phyloP scores from a whole-genome alignment of 2,113 vertebrate genomes.

The Symphodus melops region DNA sequence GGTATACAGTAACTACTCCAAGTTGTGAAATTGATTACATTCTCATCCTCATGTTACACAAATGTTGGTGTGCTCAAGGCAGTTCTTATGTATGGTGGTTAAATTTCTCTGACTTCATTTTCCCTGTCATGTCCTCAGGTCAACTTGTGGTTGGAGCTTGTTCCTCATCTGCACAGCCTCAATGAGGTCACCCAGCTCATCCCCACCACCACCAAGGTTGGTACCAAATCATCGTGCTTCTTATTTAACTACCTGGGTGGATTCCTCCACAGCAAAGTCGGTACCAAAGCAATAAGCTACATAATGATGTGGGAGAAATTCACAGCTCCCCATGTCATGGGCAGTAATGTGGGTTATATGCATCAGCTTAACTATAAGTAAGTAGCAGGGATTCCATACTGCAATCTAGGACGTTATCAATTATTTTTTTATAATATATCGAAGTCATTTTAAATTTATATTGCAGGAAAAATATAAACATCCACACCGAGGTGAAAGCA shows the following conservation, averaged over 20 bases:
- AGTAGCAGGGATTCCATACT: no score
- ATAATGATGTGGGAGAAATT: no score
- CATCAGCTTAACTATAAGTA: no score
- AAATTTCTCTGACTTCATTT: background rate
- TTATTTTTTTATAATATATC: no score
- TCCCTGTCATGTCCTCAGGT: slow-evolving; percentile 73
- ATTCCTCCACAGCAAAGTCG: background rate
- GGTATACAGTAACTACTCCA: no score
- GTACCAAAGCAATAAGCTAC: background rate
- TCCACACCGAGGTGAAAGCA: no score
- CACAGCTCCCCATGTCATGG: background rate
- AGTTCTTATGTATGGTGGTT: no score
- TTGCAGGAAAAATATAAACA: no score
- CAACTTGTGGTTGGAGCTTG: slow-evolving; percentile 97
- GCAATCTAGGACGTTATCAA: no score
- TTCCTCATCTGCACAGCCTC: slow-evolving; percentile 98
- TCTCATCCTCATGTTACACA: background rate
- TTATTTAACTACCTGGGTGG: background rate
- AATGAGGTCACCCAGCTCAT: slow-evolving; percentile 97
- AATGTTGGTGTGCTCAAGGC: background rate
- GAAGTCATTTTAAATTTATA: no score
- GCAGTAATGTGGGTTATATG: background rate
- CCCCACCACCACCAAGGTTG: slow-evolving; percentile 95
- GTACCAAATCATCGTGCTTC: slow-evolving; percentile 21
- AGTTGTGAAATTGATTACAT: background rate